Evolutionary conservation across 2,888 invertebrate species (phyloP).

Genomic region (Carterocephalus palaemon): DNA sequence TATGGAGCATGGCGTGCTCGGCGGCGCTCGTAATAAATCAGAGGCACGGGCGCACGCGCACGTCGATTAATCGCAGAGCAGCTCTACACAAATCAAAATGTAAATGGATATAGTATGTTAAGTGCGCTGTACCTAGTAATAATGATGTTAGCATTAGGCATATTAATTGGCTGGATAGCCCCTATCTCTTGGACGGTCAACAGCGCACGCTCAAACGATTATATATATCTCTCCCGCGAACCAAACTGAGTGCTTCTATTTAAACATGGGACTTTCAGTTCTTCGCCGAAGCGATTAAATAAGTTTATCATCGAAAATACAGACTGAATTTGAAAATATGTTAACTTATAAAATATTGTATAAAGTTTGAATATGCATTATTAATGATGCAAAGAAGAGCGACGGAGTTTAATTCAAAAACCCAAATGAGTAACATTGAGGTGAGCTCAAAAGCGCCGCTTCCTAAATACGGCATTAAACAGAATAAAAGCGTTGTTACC

Average conservation of each 20-base stretch:
- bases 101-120: slow-evolving; percentile 78
- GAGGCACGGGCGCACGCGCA: slow-evolving; percentile 50
- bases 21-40: slow-evolving; percentile 58
- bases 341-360: slow-evolving; percentile 43
- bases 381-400: slow-evolving; percentile 43
- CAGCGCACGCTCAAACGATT: slow-evolving; percentile 49
- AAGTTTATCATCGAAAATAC: slow-evolving; percentile 8
- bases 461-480: slow-evolving; percentile 70
- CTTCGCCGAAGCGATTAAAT: slow-evolving; percentile 3
- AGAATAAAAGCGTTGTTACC: slow-evolving; percentile 68
- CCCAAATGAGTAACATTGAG: slow-evolving; percentile 48
- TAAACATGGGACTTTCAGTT: slow-evolving; percentile 16
- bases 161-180: slow-evolving; percentile 75
- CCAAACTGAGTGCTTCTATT: slow-evolving; percentile 22
- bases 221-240: slow-evolving; percentile 37
- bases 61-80: slow-evolving; percentile 72
- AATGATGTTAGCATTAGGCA: slow-evolving; percentile 80
- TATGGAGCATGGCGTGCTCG: slow-evolving; percentile 32
- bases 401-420: slow-evolving; percentile 45
- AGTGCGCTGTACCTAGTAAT: slow-evolving; percentile 75
- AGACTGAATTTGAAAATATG: slow-evolving; percentile 13
- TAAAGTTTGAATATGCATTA: slow-evolving; percentile 54
- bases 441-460: slow-evolving; percentile 67
- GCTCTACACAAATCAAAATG: slow-evolving; percentile 77
- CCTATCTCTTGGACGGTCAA: slow-evolving; percentile 62